Conservation (phyloP, 2,113 vertebrate genomes). For the Hydropotes inermis region DNA sequence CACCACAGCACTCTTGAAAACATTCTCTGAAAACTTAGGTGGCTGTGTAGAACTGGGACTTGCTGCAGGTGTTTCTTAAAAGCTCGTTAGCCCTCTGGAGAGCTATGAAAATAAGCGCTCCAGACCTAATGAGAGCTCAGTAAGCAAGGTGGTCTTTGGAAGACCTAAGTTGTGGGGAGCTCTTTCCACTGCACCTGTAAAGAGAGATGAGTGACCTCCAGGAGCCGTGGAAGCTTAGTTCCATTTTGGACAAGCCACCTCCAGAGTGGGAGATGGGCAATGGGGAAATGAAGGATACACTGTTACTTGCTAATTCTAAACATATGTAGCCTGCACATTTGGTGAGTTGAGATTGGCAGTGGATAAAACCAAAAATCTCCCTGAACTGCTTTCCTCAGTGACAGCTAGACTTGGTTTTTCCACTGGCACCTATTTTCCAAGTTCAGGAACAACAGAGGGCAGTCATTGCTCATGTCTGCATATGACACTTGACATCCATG, state of each 20-base stretch:
- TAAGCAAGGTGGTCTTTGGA: not conserved
- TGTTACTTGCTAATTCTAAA: constrained; percentile 69
- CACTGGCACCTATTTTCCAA: constrained; percentile 46
- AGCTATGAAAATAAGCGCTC: constrained; percentile 30
- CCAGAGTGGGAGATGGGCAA: not conserved
- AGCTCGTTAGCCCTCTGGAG: constrained; percentile 42
- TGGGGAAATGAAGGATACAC: constrained; percentile 19
- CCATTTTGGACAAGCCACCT: not conserved
- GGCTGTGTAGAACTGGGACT: not conserved
- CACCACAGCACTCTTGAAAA: constrained; percentile 37
- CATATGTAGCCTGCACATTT: constrained; percentile 45
- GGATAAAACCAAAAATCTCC: constrained; percentile 44
- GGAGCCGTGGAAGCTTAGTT: not conserved
- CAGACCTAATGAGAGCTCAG: constrained; percentile 24
- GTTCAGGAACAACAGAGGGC: constrained; percentile 58
- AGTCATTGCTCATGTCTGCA: constrained; percentile 58
- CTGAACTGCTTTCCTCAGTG: constrained; percentile 34
- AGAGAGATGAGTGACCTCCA: not conserved
- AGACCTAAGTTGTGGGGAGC: not conserved
- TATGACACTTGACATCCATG: constrained; percentile 24
- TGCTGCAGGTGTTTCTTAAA: constrained; percentile 70
- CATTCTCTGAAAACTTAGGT: constrained; percentile 10
- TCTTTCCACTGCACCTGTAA: constrained; percentile 48
- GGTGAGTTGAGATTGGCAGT: constrained; percentile 55
- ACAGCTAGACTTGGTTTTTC: constrained; percentile 57